These are phyloP conservation scores for Drosophila pseudoobscura DNA, from an alignment of 1,140 invertebrate genomes.

Conservation along the genomic window DNA sequence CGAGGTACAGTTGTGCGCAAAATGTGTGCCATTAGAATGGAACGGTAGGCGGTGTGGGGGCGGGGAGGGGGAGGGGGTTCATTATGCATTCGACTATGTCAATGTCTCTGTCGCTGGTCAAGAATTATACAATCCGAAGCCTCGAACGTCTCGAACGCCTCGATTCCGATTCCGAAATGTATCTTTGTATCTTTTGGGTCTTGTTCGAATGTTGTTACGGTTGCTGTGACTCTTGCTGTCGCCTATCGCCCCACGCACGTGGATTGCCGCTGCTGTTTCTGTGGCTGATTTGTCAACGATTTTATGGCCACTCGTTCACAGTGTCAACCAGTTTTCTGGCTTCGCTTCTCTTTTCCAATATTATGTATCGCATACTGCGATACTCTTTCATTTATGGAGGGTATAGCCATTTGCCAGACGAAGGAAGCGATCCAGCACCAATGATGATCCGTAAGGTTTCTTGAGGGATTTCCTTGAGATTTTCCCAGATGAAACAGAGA, in stretches of 20 bases:
- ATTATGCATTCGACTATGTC: constrained; percentile 62
- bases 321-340: constrained; percentile 45
- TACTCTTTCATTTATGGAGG: too few species aligned
- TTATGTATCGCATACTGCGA: not conserved
- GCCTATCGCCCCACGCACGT: constrained; percentile 61
- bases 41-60: too few species aligned
- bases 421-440: too few species aligned
- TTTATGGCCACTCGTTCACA: constrained; percentile 16
- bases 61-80: constrained; percentile 2
- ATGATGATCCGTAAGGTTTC: too few species aligned
- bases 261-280: constrained; percentile 18
- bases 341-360: constrained; percentile 7
- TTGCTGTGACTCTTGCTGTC: not conserved
- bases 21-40: constrained; percentile 41
- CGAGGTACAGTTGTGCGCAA: constrained; percentile 2
- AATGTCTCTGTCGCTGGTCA: constrained; percentile 46
- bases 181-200: constrained; percentile 17
- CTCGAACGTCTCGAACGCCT: too few species aligned
- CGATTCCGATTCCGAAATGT: constrained; percentile 11
- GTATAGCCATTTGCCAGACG: not conserved
- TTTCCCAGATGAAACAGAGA: too few species aligned
- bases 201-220: constrained; percentile 4
- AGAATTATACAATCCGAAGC: constrained; percentile 59
- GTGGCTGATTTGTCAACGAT: too few species aligned
- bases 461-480: too few species aligned